phyloP scores from a whole-genome alignment of 2,113 vertebrate genomes.

The Sinosuthora webbiana region DNA sequence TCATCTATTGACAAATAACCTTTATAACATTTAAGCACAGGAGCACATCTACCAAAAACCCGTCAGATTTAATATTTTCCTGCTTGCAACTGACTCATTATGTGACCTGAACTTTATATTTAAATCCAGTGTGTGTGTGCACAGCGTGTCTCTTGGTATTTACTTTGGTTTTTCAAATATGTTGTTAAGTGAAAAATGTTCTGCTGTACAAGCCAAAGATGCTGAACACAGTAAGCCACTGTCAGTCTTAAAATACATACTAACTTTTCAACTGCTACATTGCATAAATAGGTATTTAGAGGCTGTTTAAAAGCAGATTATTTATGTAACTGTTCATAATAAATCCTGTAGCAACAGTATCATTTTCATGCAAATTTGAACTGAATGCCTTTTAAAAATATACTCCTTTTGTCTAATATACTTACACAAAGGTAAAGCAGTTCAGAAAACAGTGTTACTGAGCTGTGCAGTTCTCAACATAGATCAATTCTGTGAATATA shows the following conservation, averaged over 20 bases:
- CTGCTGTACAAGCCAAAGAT: neutral
- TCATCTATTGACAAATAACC: neutral
- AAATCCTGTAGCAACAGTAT: neutral
- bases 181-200: constrained; percentile 10
- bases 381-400: neutral
- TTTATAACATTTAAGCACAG: neutral
- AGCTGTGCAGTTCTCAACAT: neutral
- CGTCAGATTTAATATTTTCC: neutral
- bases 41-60: neutral
- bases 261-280: neutral
- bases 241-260: neutral
- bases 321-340: constrained; percentile 12
- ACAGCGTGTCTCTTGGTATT: neutral
- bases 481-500: neutral
- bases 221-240: neutral
- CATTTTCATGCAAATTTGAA: constrained; percentile 16
- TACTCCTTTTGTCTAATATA: neutral
- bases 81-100: neutral
- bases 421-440: neutral
- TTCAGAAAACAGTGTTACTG: neutral
- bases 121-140: neutral
- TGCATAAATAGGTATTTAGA: constrained; percentile 32
- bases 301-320: constrained; percentile 9
- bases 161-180: neutral
- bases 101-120: constrained; percentile 4